Evolutionary conservation across 2,888 invertebrate species (phyloP).

Genomic region (Dorcus hopei): DNA sequence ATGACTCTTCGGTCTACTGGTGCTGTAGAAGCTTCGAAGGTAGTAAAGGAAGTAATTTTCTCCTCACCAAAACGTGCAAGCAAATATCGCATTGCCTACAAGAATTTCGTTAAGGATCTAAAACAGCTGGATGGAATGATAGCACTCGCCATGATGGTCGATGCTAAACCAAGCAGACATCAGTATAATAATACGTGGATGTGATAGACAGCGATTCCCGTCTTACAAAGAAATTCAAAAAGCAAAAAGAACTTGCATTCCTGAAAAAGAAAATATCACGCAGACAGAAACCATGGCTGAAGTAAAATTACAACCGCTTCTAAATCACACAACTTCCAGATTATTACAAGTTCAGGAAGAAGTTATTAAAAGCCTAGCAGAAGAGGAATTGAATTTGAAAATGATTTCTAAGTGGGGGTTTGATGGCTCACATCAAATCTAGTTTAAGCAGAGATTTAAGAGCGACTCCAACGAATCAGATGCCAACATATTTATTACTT

Average conservation of each 20-base stretch:
- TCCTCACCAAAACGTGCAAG: not conserved
- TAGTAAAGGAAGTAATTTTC: not conserved
- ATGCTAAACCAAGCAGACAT: not conserved
- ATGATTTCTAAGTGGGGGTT: not conserved
- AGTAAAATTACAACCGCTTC: no score
- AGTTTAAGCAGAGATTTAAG: not conserved
- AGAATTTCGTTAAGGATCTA: not conserved
- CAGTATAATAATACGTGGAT: no score
- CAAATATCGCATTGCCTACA: not conserved
- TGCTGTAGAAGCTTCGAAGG: not conserved
- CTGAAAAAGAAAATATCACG: no score
- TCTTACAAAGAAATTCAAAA: no score
- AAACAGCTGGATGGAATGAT: not conserved
- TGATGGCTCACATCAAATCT: not conserved
- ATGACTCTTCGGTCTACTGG: constrained; percentile 1
- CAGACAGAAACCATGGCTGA: no score
- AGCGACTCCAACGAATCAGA: no score
- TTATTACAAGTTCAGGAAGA: no score
- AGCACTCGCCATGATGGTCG: not conserved
- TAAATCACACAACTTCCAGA: no score
- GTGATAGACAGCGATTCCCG: no score
- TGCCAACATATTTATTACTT: no score
- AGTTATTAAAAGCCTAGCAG: not conserved
- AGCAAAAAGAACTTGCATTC: no score
- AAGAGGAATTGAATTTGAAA: no score